Percentiles rank a stretch among this genome's conserved stretches.
Evolutionary conservation across 2,888 invertebrate genomes (phyloP).

Genomic region (Cepaea hortensis): DNA sequence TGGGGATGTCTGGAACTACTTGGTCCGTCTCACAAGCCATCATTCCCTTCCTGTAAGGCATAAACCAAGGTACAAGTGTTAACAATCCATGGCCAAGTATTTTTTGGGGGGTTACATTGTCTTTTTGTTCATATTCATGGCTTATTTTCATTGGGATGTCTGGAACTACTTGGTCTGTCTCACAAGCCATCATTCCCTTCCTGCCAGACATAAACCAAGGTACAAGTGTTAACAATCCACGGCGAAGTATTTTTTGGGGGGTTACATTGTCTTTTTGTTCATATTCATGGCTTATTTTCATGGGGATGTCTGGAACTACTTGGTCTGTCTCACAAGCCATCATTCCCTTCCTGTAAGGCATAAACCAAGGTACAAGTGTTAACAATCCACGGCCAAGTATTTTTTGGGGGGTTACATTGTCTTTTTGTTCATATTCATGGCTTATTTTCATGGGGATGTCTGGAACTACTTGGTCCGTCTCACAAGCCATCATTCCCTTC

Average conservation of each 20-base stretch:
- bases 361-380: no score
- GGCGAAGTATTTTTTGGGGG: no score
- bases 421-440: no score
- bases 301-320: slow-evolving; percentile 41
- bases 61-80: no score
- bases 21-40: slow-evolving; percentile 49
- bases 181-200: slow-evolving; percentile 49
- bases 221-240: no score
- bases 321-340: slow-evolving; percentile 49
- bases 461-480: slow-evolving; percentile 47
- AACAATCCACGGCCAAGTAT: no score
- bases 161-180: slow-evolving; percentile 47
- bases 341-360: slow-evolving; percentile 40
- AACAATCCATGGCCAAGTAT: no score
- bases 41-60: slow-evolving; percentile 40
- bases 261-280: slow-evolving; percentile 16
- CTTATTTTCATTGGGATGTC: slow-evolving; percentile 22
- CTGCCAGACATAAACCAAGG: not conserved
- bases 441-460: no score
- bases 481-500: slow-evolving; percentile 49
- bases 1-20: slow-evolving; percentile 41
- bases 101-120: no score
- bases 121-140: not conserved
- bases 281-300: not conserved
- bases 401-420: no score